A percentile compares a stretch with the other conserved stretches of the same genome.
Evolutionary conservation across 1,140 invertebrate genomes (phyloP).

Genomic region (Lordiphosa collinella): DNA sequence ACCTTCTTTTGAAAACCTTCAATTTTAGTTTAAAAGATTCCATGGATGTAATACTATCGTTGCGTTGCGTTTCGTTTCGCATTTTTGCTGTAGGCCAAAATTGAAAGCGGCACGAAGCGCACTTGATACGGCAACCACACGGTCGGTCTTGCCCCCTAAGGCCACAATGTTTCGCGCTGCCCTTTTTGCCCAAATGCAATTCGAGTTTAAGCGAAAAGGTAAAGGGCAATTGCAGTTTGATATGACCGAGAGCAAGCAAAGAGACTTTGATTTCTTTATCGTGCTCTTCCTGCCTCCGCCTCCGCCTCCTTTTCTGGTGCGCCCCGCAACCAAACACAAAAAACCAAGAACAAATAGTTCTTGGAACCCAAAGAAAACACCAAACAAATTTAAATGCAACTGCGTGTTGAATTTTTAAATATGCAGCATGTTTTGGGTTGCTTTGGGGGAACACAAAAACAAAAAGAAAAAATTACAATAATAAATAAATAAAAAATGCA

Average conservation of each 20-base stretch:
- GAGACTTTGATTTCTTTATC: constrained; percentile 34
- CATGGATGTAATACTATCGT: too few species aligned
- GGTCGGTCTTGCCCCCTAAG: too few species aligned
- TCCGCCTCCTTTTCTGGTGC: constrained; percentile 2
- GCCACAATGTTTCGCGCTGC: too few species aligned
- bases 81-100: too few species aligned
- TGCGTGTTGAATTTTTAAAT: constrained; percentile 61
- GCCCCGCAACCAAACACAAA: too few species aligned
- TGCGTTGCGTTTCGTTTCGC: constrained; percentile 2
- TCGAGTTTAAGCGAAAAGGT: too few species aligned
- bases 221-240: constrained; percentile 29
- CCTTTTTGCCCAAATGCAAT: too few species aligned
- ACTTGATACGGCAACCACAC: too few species aligned
- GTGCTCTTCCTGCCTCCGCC: not conserved
- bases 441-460: not conserved
- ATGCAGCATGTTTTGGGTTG: too few species aligned
- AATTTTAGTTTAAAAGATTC: too few species aligned
- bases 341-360: constrained; percentile 31
- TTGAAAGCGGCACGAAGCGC: too few species aligned
- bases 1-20: not conserved
- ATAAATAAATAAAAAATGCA: constrained; percentile 30
- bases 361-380: constrained; percentile 22
- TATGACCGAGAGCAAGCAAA: constrained; percentile 7
- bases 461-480: constrained; percentile 30
- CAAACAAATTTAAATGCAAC: constrained; percentile 52